Evolutionary conservation across 2,797 vertebrate genomes (phyloP).

Genomic region (Tolypeutes matacus): DNA sequence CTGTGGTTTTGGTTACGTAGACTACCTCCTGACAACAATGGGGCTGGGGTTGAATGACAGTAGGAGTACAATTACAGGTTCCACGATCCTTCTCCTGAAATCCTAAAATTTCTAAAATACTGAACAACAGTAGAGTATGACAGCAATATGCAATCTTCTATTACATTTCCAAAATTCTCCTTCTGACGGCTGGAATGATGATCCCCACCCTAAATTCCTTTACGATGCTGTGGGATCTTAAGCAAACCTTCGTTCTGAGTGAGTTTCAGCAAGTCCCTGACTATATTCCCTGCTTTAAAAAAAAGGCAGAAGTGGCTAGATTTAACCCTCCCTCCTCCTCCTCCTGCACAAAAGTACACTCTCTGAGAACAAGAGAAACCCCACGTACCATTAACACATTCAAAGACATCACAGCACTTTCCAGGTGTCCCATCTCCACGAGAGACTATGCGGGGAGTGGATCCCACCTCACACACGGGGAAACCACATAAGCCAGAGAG

Average conservation of each 20-base stretch:
- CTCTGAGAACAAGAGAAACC: slow-evolving; percentile 77
- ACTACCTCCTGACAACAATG: not conserved
- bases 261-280: not conserved
- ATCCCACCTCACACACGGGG: slow-evolving; percentile 92
- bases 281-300: not conserved
- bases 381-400: slow-evolving; percentile 94
- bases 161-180: not conserved
- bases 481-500: slow-evolving; percentile 92
- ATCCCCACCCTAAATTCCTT: not conserved
- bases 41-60: not conserved
- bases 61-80: not conserved
- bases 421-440: slow-evolving; percentile 93
- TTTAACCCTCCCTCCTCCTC: slow-evolving; percentile 74
- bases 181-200: not conserved
- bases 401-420: slow-evolving; percentile 95
- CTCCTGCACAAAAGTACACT: slow-evolving; percentile 59
- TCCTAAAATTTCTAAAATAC: not conserved
- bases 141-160: not conserved
- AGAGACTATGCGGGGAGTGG: slow-evolving; percentile 91
- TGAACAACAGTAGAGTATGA: not conserved
- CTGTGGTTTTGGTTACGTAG: not conserved
- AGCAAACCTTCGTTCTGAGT: not conserved
- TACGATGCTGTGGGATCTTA: not conserved
- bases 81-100: not conserved
- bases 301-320: slow-evolving; percentile 37